These are phyloP conservation scores for Saccostrea echinata DNA, from an alignment of 1,140 invertebrate genomes.

Conservation along the genomic window DNA sequence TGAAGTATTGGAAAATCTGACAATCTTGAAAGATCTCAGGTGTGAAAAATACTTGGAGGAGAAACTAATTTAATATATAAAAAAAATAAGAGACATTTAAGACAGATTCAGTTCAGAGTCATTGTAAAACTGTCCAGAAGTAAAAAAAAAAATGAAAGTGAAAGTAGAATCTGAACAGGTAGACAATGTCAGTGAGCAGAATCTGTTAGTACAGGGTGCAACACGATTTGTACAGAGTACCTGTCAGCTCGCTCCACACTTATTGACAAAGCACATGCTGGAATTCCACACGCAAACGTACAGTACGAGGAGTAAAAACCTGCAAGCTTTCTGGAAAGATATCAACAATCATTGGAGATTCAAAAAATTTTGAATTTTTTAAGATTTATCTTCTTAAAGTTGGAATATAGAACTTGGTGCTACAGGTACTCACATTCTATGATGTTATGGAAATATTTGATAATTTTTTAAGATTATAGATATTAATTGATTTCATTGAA, in stretches of 20 bases:
- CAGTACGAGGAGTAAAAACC: conserved; percentile 72
- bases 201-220: conserved; percentile 18
- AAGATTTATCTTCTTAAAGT: too few relatives aligned
- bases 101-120: conserved; percentile 23
- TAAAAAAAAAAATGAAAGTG: background rate
- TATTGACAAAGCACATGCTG: conserved; percentile 69
- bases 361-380: background rate
- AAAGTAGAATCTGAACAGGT: background rate
- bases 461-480: too few relatives aligned
- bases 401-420: too few relatives aligned
- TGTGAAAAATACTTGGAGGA: background rate
- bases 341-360: conserved; percentile 20
- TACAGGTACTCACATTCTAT: too few relatives aligned
- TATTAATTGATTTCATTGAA: too few relatives aligned
- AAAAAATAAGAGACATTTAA: background rate
- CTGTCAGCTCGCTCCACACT: conserved; percentile 71
- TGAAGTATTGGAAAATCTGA: too few relatives aligned
- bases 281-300: conserved; percentile 68
- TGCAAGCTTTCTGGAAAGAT: conserved; percentile 71
- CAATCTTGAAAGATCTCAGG: too few relatives aligned
- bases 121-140: background rate
- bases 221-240: conserved; percentile 58
- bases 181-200: background rate
- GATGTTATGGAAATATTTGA: too few relatives aligned
- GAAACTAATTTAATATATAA: background rate